Conservation (phyloP, 2,888 invertebrate genomes). For the Zaprionus bogoriensis region DNA sequence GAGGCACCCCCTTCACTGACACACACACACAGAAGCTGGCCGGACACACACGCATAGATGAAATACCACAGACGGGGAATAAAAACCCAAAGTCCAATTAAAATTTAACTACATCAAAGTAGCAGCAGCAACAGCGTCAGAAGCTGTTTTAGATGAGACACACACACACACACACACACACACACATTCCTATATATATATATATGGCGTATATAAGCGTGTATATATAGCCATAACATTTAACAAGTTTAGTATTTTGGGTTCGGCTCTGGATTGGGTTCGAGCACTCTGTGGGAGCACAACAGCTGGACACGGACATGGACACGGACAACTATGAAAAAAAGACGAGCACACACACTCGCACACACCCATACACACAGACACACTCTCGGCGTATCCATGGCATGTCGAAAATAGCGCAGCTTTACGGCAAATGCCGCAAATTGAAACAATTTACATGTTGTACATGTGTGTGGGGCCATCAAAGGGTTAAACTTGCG, state of each 20-base stretch:
- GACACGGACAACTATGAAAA: conserved; percentile 58
- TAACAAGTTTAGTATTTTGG: conserved; percentile 73
- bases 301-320: conserved; percentile 70
- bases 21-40: not conserved
- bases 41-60: conserved; percentile 37
- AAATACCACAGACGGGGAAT: conserved; percentile 65
- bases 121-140: conserved; percentile 56
- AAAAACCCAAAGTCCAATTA: conserved; percentile 79
- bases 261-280: conserved; percentile 34
- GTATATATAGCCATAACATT: conserved; percentile 56
- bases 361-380: conserved; percentile 12
- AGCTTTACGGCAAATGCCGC: conserved; percentile 76
- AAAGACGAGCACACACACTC: conserved; percentile 21
- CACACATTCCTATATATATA: conserved; percentile 6
- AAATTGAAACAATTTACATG: conserved; percentile 79
- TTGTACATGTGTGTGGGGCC: conserved; percentile 70
- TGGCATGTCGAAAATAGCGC: conserved; percentile 75
- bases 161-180: conserved; percentile 22
- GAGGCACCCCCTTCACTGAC: not conserved
- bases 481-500: conserved; percentile 76
- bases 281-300: conserved; percentile 55
- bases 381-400: conserved; percentile 47
- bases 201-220: conserved; percentile 1
- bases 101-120: conserved; percentile 80
- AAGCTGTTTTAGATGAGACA: conserved; percentile 62